Conservation (phyloP, 2,797 vertebrate species). For the Eulemur rubriventer region DNA sequence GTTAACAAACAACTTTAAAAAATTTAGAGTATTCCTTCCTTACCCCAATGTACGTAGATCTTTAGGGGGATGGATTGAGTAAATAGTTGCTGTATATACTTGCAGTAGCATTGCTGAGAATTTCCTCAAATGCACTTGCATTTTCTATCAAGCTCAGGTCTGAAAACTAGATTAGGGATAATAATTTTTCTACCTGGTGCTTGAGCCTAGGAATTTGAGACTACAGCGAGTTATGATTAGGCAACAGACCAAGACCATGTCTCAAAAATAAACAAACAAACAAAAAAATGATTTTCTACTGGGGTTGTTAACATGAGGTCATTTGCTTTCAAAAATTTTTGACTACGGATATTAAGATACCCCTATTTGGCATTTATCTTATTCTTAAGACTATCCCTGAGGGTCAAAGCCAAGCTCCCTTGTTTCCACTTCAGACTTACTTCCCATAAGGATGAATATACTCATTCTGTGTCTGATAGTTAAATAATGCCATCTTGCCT, state of each 20-base stretch:
- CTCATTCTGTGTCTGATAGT: neutral
- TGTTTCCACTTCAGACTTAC: neutral
- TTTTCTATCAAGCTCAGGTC: neutral
- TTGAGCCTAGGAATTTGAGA: neutral
- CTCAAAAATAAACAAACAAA: neutral
- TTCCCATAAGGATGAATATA: neutral
- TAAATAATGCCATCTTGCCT: neutral
- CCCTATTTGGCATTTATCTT: neutral
- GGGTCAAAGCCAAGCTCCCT: neutral
- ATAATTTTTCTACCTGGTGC: neutral
- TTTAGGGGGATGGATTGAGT: neutral
- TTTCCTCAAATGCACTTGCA: neutral
- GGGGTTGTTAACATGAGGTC: neutral
- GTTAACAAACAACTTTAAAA: neutral
- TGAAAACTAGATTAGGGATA: neutral
- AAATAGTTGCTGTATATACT: neutral
- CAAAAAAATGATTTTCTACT: neutral
- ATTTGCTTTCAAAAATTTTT: neutral
- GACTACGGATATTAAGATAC: neutral
- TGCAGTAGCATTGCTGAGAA: neutral
- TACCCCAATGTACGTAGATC: neutral
- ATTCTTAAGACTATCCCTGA: neutral
- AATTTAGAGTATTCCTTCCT: neutral
- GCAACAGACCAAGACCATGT: neutral
- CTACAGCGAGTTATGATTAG: neutral